Percentiles rank a stretch among this genome's conserved stretches.
Evolutionary conservation across 2,888 invertebrate species (phyloP).

Genomic region (Chrysina gloriosa): DNA sequence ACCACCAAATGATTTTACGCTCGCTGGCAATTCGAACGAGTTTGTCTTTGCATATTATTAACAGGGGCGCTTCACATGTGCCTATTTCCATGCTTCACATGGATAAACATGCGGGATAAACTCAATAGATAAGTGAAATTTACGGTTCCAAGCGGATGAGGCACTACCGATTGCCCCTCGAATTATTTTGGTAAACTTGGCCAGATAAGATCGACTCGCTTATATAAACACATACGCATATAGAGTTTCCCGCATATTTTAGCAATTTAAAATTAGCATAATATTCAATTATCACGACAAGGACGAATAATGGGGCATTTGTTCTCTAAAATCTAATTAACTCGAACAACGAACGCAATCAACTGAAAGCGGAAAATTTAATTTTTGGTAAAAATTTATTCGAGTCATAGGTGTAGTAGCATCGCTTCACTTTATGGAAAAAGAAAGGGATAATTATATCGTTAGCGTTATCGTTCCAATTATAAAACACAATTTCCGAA

Average conservation of each 20-base stretch:
- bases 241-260: constrained; percentile 1
- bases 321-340: constrained; percentile 4
- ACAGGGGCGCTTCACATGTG: not conserved
- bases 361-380: too few species aligned
- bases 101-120: not conserved
- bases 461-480: too few species aligned
- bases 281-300: not conserved
- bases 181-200: not conserved
- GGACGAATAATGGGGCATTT: not conserved
- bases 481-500: too few species aligned
- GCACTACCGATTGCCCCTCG: not conserved
- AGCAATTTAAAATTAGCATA: constrained; percentile 7
- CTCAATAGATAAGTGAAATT: constrained; percentile 4
- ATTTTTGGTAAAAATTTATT: too few species aligned
- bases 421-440: too few species aligned
- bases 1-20: not conserved
- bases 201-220: constrained; percentile 2
- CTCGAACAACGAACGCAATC: not conserved
- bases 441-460: too few species aligned
- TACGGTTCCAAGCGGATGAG: not conserved
- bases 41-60: not conserved
- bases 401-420: too few species aligned
- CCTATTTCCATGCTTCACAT: not conserved
- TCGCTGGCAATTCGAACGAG: not conserved
- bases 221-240: not conserved